phyloP scores from a whole-genome alignment of 2,888 invertebrate genomes.

The Eristalinus sepulchralis region DNA sequence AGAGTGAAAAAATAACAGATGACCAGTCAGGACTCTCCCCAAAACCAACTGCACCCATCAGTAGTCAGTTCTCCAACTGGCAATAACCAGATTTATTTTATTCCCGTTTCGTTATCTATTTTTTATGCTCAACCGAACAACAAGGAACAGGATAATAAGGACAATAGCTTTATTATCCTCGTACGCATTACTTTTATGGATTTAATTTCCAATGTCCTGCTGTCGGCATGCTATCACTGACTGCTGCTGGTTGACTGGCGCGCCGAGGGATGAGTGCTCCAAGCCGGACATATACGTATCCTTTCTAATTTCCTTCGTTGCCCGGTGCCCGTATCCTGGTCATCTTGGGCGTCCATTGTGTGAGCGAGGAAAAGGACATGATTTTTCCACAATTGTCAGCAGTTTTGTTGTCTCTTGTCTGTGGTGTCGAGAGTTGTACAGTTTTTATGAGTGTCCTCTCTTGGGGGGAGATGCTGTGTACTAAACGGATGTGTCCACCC shows the following conservation, averaged over 20 bases:
- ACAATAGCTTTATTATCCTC: slow-evolving; percentile 74
- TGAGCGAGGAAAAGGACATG: slow-evolving; percentile 51
- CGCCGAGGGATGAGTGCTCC: slow-evolving; percentile 51
- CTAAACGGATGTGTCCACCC: slow-evolving; percentile 66
- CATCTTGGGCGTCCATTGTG: slow-evolving; percentile 35
- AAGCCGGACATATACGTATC: slow-evolving; percentile 73
- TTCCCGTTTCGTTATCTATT: slow-evolving; percentile 76
- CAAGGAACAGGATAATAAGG: slow-evolving; percentile 74
- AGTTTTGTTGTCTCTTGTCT: slow-evolving; percentile 74
- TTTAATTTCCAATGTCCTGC: slow-evolving; percentile 79
- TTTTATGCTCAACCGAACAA: slow-evolving; percentile 78
- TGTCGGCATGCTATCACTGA: slow-evolving; percentile 68
- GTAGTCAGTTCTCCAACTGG: slow-evolving; percentile 8
- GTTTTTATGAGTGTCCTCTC: slow-evolving; percentile 75
- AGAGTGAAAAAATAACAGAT: too few relatives aligned
- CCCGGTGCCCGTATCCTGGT: slow-evolving; percentile 57
- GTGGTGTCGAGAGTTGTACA: slow-evolving; percentile 74
- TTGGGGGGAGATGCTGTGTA: neutral
- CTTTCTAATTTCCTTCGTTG: slow-evolving; percentile 78
- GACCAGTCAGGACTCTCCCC: neutral
- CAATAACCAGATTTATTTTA: slow-evolving; percentile 73
- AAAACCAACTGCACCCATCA: slow-evolving; percentile 3
- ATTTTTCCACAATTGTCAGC: slow-evolving; percentile 79
- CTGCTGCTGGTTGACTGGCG: neutral
- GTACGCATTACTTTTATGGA: slow-evolving; percentile 75